These are phyloP conservation scores for Noctuana brunneofusca DNA, from an alignment of 2,888 invertebrate genomes.

Conservation along the genomic window DNA sequence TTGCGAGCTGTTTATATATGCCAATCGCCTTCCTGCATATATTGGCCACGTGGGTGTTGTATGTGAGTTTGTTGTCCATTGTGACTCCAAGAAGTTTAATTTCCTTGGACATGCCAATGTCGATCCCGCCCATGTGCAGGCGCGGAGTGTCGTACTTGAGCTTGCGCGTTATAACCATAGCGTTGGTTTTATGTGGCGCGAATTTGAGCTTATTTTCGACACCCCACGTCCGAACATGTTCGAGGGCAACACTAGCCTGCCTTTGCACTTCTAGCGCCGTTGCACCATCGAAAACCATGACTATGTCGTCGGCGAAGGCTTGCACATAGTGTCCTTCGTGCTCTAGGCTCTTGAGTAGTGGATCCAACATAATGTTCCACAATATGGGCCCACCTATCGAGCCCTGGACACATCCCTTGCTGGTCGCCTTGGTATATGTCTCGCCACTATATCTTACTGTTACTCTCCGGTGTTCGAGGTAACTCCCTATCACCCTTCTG, in stretches of 20 bases:
- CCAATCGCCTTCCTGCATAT: constrained; percentile 28
- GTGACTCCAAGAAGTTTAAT: constrained; percentile 36
- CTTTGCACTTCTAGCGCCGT: constrained; percentile 28
- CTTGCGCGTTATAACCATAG: constrained; percentile 31
- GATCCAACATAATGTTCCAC: constrained; percentile 39
- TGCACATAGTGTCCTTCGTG: constrained; percentile 29
- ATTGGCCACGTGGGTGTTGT: constrained; percentile 21
- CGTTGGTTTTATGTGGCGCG: constrained; percentile 33
- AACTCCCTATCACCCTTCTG: constrained; percentile 18
- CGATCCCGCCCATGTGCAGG: constrained; percentile 33
- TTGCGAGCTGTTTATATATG: constrained; percentile 21
- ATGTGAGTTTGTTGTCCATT: constrained; percentile 34
- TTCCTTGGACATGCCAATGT: constrained; percentile 9
- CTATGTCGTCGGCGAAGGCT: constrained; percentile 38
- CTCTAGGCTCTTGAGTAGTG: constrained; percentile 27
- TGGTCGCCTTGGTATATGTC: constrained; percentile 1
- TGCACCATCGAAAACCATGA: constrained; percentile 27
- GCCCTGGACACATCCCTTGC: constrained; percentile 34
- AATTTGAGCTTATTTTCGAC: constrained; percentile 34
- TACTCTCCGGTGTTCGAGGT: constrained; percentile 14
- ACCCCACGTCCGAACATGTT: constrained; percentile 36
- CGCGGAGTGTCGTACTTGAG: constrained; percentile 32
- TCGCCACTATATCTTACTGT: constrained; percentile 23
- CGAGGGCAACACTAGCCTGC: constrained; percentile 37
- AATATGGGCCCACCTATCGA: constrained; percentile 36